Evolutionary conservation across 2,797 vertebrate genomes (phyloP), one percentile per base, ranked within the genome.

Genomic region (Peromyscus eremicus): DNA sequence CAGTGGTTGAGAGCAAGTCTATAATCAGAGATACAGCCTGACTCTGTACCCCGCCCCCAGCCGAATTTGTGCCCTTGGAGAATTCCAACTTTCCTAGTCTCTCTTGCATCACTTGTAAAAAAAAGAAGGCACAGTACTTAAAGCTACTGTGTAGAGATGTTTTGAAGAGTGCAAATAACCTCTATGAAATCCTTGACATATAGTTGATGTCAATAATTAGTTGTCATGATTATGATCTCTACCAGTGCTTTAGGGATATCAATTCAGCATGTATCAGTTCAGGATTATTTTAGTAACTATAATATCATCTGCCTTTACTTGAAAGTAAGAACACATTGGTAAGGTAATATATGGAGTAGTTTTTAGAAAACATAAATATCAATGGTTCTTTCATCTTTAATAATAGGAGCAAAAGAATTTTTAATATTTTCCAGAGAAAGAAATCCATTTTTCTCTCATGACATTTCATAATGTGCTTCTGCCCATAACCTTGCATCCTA

Each of bases 391-490:
- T 95, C 12, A 43, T 6, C 37, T 91, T 94, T 95, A 92, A 66
- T 77, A 92, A 55, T 43, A 96, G 37, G 79, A 89, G 10, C 92
- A 46, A 27, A 46, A 95, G 8, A 55, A 70, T 62, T 93, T 29
- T 88, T 62, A 92, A 19, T 92, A 92, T 96, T 94, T 96, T 27
- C 55, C 94, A 68, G 49, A 95, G 60, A 49, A 90, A 23, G 37
- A 96, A 94, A 82, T 10, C 4, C 34, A 89, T 95, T 94, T 97
- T 97, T 90, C 52, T 84, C 23, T 96, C 62, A 90, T 57, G 79
- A 12, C 43, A 77, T 68, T 81, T 95, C 40, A 55, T 87, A 96
- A 76, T 77, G 8, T 91, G 32, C 29, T 79, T 19, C 64, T 94
- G 70, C 43, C 71, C 64, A 71, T 81, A 77, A 82, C 5, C 34